These are phyloP conservation scores for Hemithea aestivaria DNA, from an alignment of 2,888 invertebrate genomes.

Conservation along the genomic window DNA sequence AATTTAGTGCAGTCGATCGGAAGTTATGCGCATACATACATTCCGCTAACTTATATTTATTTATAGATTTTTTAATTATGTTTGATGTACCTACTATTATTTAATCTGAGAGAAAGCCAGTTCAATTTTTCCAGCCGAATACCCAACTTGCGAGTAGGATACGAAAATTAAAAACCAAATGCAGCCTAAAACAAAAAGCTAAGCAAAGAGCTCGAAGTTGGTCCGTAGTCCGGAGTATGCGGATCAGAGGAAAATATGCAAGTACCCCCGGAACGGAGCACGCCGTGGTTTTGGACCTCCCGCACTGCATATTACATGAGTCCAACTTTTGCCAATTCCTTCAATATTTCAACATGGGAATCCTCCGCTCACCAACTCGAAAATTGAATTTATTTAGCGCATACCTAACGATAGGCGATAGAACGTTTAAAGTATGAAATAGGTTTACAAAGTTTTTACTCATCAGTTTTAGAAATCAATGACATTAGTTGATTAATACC, in stretches of 20 bases:
- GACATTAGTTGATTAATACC: too few species aligned
- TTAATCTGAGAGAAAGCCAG: too few species aligned
- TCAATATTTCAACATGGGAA: conserved; percentile 66
- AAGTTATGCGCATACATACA: too few species aligned
- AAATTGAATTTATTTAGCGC: conserved; percentile 28
- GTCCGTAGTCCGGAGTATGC: conserved; percentile 17
- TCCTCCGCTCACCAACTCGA: conserved; percentile 33
- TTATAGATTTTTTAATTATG: too few species aligned
- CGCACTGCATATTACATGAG: conserved; percentile 71
- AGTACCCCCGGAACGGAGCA: conserved; percentile 35
- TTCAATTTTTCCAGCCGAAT: too few species aligned
- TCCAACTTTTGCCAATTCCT: conserved; percentile 65
- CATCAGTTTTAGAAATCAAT: too few species aligned
- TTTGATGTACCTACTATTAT: too few species aligned
- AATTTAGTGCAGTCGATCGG: too few species aligned
- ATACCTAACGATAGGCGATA: conserved; percentile 12
- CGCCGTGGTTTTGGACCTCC: conserved; percentile 41
- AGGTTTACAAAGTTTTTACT: too few species aligned
- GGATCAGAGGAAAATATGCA: conserved; percentile 51
- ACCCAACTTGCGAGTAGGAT: too few species aligned
- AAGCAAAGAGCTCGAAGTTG: conserved; percentile 26
- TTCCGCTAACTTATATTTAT: too few species aligned
- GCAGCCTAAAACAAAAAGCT: conserved; percentile 23
- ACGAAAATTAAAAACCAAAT: too few species aligned
- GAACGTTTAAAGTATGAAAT: conserved; percentile 6